phyloP scores from a whole-genome alignment of 2,113 vertebrate genomes.

The Nibea coibor region DNA sequence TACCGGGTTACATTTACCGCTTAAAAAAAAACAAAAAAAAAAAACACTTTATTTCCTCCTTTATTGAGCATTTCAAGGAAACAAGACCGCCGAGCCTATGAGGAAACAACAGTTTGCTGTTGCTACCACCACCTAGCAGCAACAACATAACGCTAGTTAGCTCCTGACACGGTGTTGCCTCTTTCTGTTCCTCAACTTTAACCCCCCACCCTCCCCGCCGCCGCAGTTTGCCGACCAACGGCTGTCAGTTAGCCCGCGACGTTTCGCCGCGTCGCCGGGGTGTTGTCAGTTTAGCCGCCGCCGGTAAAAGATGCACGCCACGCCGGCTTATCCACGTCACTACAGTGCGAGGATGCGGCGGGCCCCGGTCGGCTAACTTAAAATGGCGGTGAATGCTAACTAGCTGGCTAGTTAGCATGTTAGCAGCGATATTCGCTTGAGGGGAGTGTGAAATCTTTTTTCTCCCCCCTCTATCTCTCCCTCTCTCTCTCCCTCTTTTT shows the following conservation, averaged over 20 bases:
- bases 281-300: constrained; percentile 31
- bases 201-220: neutral
- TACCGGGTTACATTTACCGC: neutral
- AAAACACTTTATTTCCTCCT: constrained; percentile 25
- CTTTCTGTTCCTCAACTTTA: neutral
- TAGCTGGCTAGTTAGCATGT: neutral
- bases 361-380: constrained; percentile 77
- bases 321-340: constrained; percentile 67
- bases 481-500: no score
- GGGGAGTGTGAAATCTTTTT: constrained; percentile 58
- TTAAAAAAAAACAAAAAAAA: neutral
- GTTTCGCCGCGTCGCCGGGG: neutral
- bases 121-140: constrained; percentile 43
- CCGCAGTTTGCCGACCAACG: no score
- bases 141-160: constrained; percentile 5
- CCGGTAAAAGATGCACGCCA: constrained; percentile 11
- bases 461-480: no score
- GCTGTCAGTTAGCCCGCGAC: neutral
- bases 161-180: neutral
- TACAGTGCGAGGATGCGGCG: constrained; percentile 68
- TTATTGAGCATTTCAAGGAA: constrained; percentile 12
- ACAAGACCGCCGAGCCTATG: neutral
- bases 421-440: constrained; percentile 57
- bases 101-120: constrained; percentile 41
- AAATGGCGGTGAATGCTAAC: constrained; percentile 82